phyloP scores from a whole-genome alignment of 2,113 vertebrate genomes.

The Paracanthobrama guichenoti region DNA sequence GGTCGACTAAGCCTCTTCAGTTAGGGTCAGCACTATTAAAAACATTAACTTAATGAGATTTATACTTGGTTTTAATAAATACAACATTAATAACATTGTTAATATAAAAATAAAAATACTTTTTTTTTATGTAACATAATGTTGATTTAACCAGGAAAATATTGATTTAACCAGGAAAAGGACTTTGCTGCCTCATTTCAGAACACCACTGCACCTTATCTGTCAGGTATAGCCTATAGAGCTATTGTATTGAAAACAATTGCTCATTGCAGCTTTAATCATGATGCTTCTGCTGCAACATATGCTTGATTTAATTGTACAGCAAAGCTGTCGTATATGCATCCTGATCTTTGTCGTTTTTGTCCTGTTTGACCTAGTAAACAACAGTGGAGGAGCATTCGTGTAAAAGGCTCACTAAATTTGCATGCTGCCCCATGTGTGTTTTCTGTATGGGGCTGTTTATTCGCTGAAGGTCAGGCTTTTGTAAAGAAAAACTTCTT shows the following conservation, averaged over 20 bases:
- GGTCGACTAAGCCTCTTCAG: no score
- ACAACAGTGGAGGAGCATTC: conserved; percentile 53
- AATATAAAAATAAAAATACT: no score
- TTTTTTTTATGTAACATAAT: no score
- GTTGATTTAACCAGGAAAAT: no score
- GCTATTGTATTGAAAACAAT: neutral
- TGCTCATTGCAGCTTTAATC: neutral
- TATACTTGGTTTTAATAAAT: no score
- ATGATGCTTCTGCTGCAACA: neutral
- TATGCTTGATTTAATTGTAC: conserved; percentile 1
- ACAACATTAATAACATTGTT: no score
- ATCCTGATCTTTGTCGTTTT: neutral
- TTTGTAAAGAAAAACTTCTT: conserved; percentile 87
- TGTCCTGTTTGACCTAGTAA: conserved; percentile 52
- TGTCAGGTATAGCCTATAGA: neutral
- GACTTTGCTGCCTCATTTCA: no score
- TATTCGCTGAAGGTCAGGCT: conserved; percentile 86
- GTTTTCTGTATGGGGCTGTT: conserved; percentile 75
- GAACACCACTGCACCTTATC: neutral
- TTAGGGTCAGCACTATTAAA: no score
- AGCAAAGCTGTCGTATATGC: neutral
- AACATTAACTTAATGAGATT: no score
- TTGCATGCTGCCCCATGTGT: conserved; percentile 63
- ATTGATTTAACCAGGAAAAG: no score
- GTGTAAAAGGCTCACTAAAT: conserved; percentile 35